Percentiles rank a stretch among this genome's conserved stretches.
These are phyloP conservation scores for Sphaeridia pumilis DNA, from an alignment of 2,888 invertebrate genomes.

Conservation along the genomic window DNA sequence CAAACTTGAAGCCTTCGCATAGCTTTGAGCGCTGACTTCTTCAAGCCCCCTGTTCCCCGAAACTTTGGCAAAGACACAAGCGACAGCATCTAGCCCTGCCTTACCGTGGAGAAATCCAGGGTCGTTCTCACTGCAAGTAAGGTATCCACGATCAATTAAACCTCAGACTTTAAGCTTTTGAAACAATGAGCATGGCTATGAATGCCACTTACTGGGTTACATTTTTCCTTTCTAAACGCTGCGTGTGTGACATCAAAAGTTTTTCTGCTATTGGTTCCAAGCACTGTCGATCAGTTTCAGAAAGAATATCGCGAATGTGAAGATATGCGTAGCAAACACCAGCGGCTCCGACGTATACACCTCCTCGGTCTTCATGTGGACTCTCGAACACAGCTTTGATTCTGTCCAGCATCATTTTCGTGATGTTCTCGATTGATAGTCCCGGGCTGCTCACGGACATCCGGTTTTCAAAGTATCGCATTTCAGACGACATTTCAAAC, in stretches of 20 bases:
- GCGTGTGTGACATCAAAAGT: conserved; percentile 5
- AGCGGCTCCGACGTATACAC: conserved; percentile 56
- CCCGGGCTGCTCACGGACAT: too few relatives aligned
- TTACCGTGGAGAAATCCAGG: conserved; percentile 67
- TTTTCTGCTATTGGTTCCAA: conserved; percentile 10
- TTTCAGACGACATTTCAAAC: too few relatives aligned
- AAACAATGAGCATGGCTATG: background rate
- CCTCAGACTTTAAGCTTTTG: background rate
- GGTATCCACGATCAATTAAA: background rate
- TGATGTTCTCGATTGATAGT: too few relatives aligned
- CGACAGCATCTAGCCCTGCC: conserved; percentile 62
- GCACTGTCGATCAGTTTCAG: conserved; percentile 19
- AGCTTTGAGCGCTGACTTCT: conserved; percentile 40
- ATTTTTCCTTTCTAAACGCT: background rate
- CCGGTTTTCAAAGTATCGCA: conserved; percentile 13
- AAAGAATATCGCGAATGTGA: conserved; percentile 42
- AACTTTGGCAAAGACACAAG: conserved; percentile 50
- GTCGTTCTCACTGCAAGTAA: conserved; percentile 39
- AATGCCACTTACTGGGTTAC: background rate
- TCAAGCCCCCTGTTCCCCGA: conserved; percentile 42
- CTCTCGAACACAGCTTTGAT: background rate
- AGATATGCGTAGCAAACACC: conserved; percentile 68
- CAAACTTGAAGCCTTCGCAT: conserved; percentile 40
- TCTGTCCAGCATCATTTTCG: background rate
- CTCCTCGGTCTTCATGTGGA: conserved; percentile 43